Conservation (phyloP, 1,140 invertebrate species). For the Micrasema longulum region DNA sequence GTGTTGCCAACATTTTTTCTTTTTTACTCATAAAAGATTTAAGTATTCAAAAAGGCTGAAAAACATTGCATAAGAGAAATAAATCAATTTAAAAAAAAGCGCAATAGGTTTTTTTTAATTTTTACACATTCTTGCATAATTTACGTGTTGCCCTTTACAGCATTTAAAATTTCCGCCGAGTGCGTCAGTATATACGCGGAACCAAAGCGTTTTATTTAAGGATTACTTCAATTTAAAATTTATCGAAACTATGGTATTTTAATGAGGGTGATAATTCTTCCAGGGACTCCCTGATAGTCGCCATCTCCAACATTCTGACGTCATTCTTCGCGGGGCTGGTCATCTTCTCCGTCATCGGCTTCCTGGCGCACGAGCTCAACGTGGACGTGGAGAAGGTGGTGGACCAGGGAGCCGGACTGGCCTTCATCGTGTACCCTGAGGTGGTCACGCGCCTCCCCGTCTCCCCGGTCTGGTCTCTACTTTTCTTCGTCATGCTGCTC, state of each 20-base stretch:
- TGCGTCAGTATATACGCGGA: too few species aligned
- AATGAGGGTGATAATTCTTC: too few species aligned
- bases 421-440: constrained; percentile 90
- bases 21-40: too few species aligned
- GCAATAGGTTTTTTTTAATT: constrained; percentile 6
- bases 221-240: too few species aligned
- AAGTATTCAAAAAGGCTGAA: too few species aligned
- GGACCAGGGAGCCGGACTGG: constrained; percentile 82
- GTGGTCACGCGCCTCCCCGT: constrained; percentile 84
- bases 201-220: too few species aligned
- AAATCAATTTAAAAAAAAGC: too few species aligned
- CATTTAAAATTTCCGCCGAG: too few species aligned
- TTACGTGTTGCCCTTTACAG: too few species aligned
- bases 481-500: constrained; percentile 88
- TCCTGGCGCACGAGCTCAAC: constrained; percentile 79
- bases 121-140: constrained; percentile 2
- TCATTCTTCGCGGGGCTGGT: constrained; percentile 84
- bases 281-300: constrained; percentile 79
- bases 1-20: too few species aligned
- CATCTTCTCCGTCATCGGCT: constrained; percentile 84
- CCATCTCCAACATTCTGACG: constrained; percentile 81
- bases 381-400: constrained; percentile 80
- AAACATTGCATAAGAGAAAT: too few species aligned
- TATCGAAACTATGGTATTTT: too few species aligned
- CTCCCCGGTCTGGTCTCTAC: constrained; percentile 84